Conservation (phyloP, 2,797 vertebrate genomes). For the Pristis pectinata region DNA sequence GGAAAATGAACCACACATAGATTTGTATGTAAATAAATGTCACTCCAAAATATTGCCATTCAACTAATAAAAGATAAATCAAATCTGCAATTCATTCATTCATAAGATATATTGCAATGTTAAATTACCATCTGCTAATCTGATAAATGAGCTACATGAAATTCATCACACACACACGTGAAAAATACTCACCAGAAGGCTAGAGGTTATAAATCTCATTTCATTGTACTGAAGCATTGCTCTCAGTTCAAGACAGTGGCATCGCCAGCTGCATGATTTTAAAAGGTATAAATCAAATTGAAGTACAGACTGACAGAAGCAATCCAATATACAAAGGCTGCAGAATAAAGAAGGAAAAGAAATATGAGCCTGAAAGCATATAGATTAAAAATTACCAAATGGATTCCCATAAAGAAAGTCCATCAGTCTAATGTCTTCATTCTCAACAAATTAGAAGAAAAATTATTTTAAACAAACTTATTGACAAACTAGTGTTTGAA, state of each 20-base stretch:
- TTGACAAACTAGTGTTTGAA: neutral
- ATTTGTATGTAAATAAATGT: neutral
- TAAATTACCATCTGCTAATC: slow-evolving; percentile 14
- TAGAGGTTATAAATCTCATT: slow-evolving; percentile 15
- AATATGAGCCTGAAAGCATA: neutral
- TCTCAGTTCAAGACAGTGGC: neutral
- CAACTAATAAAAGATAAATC: neutral
- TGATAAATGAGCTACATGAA: neutral
- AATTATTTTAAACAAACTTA: neutral
- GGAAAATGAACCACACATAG: neutral
- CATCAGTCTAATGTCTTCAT: neutral
- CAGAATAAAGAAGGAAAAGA: neutral
- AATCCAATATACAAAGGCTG: neutral
- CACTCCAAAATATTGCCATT: neutral
- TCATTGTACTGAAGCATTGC: neutral
- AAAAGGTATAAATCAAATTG: slow-evolving; percentile 28
- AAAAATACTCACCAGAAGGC: neutral
- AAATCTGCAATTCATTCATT: slow-evolving; percentile 12
- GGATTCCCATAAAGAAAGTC: neutral
- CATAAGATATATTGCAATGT: neutral
- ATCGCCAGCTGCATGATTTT: neutral
- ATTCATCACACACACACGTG: neutral
- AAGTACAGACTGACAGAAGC: slow-evolving; percentile 1
- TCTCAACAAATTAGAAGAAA: neutral
- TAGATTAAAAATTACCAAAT: slow-evolving; percentile 9